These are phyloP conservation scores for Pluvianellus socialis DNA, from an alignment of 2,113 vertebrate genomes.

Conservation along the genomic window DNA sequence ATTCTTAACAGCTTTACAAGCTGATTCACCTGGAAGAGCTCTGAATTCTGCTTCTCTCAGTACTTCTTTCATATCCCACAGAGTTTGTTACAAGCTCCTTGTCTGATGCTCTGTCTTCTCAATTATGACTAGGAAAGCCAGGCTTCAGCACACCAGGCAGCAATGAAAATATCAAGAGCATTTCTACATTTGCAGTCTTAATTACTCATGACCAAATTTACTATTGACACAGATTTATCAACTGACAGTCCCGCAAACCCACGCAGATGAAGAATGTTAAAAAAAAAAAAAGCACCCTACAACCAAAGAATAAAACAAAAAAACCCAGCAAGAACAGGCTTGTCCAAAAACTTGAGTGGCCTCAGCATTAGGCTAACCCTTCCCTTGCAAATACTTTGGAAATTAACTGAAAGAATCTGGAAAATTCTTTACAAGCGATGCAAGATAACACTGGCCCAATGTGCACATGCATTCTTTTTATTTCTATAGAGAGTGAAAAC, in stretches of 20 bases:
- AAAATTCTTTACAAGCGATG: background rate
- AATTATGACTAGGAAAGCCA: background rate
- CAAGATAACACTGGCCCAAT: background rate
- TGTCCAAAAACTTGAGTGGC: background rate
- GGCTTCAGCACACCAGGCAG: background rate
- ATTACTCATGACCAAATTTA: background rate
- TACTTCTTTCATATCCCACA: background rate
- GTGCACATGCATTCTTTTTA: background rate
- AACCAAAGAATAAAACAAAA: background rate
- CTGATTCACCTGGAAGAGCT: background rate
- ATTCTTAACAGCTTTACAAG: background rate
- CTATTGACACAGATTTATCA: background rate
- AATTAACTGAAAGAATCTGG: background rate
- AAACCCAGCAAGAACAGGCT: background rate
- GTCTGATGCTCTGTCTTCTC: background rate
- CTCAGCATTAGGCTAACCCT: background rate
- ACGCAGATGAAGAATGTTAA: background rate
- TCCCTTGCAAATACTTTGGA: background rate
- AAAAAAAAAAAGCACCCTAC: background rate
- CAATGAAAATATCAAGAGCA: background rate
- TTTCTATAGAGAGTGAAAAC: background rate
- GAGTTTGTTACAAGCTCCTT: background rate
- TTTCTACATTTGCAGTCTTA: background rate
- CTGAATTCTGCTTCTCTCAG: background rate
- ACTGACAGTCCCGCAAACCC: background rate